Evolutionary conservation across 1,140 invertebrate genomes (phyloP).

Genomic region (Ips typographus): DNA sequence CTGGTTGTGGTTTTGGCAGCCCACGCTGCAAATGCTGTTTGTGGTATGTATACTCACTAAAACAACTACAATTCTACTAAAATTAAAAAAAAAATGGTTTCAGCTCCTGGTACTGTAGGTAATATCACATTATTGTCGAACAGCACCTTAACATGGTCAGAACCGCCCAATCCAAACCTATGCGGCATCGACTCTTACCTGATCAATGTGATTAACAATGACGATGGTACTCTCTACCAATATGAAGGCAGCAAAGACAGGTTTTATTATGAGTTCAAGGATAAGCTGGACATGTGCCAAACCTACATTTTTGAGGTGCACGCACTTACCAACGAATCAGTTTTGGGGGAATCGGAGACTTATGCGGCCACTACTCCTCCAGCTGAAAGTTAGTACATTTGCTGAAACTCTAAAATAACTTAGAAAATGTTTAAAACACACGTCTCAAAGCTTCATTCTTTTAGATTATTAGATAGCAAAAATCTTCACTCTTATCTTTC

Average conservation of each 20-base stretch:
- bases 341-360: constrained; percentile 2
- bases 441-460: no score
- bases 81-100: background rate
- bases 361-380: background rate
- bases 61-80: no score
- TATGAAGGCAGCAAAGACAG: background rate
- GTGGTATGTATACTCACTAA: background rate
- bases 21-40: background rate
- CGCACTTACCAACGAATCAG: constrained; percentile 6
- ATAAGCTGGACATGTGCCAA: constrained; percentile 24
- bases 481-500: no score
- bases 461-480: no score
- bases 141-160: background rate
- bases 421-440: no score
- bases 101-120: constrained; percentile 8
- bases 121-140: constrained; percentile 4
- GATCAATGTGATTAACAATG: background rate
- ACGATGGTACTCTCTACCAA: constrained; percentile 5
- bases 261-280: background rate
- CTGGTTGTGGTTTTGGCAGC: no score
- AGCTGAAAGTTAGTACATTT: background rate
- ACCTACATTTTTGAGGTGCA: constrained; percentile 17
- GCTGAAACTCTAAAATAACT: background rate
- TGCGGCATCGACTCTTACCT: constrained; percentile 10
- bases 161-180: constrained; percentile 3